Percentiles rank a stretch among this genome's conserved stretches.
These are phyloP conservation scores for Pithys albifrons DNA, from an alignment of 2,113 vertebrate species.

Conservation along the genomic window DNA sequence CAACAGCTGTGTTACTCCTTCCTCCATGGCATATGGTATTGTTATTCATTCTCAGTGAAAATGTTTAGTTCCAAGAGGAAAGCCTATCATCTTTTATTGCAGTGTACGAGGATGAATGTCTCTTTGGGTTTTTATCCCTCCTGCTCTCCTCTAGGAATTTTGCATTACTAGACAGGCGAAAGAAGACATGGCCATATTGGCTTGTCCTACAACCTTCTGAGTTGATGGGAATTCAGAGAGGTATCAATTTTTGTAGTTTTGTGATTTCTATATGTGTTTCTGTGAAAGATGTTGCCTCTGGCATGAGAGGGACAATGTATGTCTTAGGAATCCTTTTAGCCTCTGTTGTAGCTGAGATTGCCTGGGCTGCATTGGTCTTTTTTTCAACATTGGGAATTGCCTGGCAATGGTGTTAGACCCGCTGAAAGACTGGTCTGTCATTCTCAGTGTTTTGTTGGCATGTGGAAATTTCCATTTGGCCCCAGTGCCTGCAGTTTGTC, in stretches of 20 bases:
- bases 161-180: background rate
- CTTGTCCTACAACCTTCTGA: background rate
- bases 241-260: background rate
- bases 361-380: background rate
- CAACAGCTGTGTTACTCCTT: background rate
- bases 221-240: background rate
- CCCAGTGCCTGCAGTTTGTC: background rate
- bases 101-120: background rate
- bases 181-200: accelerated
- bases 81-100: background rate
- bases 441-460: background rate
- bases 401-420: background rate
- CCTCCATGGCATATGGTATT: background rate
- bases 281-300: background rate
- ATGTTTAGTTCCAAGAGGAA: background rate
- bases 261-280: background rate
- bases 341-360: background rate
- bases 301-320: background rate
- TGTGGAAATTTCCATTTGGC: background rate
- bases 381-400: background rate
- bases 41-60: background rate
- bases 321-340: background rate
- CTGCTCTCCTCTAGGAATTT: background rate
- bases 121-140: background rate
- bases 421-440: background rate